Evolutionary conservation across 2,113 vertebrate species (phyloP).

Genomic region (Oncorhynchus keta): DNA sequence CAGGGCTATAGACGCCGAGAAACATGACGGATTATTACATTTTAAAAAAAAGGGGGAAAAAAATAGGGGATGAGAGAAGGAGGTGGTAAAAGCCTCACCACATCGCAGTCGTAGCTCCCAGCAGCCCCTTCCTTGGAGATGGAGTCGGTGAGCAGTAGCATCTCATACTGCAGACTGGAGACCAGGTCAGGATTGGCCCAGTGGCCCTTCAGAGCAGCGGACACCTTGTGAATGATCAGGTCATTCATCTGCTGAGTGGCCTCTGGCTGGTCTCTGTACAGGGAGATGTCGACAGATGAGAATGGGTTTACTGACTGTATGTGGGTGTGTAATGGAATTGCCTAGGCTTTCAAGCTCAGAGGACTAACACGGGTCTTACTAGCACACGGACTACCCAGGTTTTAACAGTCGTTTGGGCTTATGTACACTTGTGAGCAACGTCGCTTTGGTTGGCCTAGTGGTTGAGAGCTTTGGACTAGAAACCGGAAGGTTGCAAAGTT

Average conservation of each 20-base stretch:
- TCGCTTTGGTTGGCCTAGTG: no score
- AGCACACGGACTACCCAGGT: no score
- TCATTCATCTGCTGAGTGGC: slow-evolving; percentile 99
- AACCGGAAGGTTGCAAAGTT: no score
- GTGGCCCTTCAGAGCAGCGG: slow-evolving; percentile 93
- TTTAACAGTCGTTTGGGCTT: no score
- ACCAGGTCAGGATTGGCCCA: slow-evolving; percentile 98
- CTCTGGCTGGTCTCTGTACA: slow-evolving; percentile 90
- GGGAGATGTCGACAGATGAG: not conserved
- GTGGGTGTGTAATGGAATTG: not conserved
- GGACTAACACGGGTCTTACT: no score
- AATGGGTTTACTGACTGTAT: not conserved
- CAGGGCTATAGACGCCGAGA: slow-evolving; percentile 73
- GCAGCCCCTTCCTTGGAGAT: slow-evolving; percentile 97
- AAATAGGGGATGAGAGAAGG: not conserved
- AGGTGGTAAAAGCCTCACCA: slow-evolving; percentile 73
- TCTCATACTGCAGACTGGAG: slow-evolving; percentile 96
- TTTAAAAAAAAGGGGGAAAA: not conserved
- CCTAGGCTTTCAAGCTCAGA: no score
- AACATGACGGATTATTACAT: no score
- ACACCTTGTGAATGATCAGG: slow-evolving; percentile 95
- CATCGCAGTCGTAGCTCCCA: slow-evolving; percentile 96
- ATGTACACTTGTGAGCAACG: no score
- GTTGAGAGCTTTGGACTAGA: no score
- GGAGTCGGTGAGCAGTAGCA: slow-evolving; percentile 95